Evolutionary conservation across 2,113 vertebrate genomes (phyloP).

Genomic region (Speoplatyrhinus poulsoni): DNA sequence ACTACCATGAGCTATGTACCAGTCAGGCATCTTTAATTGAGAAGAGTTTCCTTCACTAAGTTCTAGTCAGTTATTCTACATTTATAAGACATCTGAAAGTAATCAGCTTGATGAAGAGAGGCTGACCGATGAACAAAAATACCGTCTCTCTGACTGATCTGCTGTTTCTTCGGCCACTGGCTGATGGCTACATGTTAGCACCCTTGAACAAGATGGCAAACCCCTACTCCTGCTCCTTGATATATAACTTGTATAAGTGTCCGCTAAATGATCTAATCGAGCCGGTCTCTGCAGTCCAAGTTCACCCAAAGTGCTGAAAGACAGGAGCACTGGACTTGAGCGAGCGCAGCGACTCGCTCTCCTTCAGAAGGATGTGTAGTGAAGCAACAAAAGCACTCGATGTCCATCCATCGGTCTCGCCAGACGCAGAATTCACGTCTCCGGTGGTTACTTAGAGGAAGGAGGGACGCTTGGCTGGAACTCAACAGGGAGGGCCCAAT

Average conservation of each 20-base stretch:
- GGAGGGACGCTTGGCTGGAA: slow-evolving; percentile 31
- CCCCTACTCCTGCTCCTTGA: no score
- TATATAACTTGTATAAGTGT: no score
- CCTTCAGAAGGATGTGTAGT: slow-evolving; percentile 38
- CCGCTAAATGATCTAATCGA: no score
- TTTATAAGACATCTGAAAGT: no score
- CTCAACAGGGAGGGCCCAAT: slow-evolving; percentile 25
- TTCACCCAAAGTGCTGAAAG: background rate
- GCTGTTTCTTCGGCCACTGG: slow-evolving; percentile 51
- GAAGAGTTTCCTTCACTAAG: no score
- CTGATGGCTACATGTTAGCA: background rate
- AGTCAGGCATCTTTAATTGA: no score
- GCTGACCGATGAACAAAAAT: no score
- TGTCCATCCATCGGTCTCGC: slow-evolving; percentile 17
- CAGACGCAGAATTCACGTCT: slow-evolving; percentile 30
- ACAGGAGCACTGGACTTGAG: background rate
- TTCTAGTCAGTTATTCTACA: no score
- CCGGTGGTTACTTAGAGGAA: slow-evolving; percentile 5
- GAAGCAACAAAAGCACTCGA: slow-evolving; percentile 46
- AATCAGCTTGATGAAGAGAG: no score
- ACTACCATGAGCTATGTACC: no score
- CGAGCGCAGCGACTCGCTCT: background rate
- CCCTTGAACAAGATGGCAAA: no score
- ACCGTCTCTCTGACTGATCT: slow-evolving; percentile 6
- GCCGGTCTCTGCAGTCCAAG: background rate